These are phyloP conservation scores for Rhea americana DNA, from an alignment of 2,113 vertebrate genomes.

Conservation along the genomic window DNA sequence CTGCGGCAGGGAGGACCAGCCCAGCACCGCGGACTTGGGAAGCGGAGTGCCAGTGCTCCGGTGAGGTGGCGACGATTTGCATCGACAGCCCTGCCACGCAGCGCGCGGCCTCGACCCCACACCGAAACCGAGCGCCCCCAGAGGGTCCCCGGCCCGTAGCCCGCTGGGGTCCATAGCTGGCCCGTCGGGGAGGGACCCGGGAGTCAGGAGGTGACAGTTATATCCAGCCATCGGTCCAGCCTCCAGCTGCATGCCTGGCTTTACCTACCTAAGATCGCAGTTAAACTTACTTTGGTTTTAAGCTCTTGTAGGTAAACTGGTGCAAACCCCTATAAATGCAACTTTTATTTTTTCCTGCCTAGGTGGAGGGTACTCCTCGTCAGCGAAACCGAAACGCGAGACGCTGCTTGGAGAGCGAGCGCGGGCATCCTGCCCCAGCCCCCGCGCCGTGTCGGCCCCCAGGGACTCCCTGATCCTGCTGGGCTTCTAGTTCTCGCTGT, in stretches of 20 bases:
- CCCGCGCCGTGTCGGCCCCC: not conserved
- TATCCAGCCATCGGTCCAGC: not conserved
- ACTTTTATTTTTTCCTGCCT: not conserved
- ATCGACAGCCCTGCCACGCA: not conserved
- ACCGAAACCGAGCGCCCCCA: no score
- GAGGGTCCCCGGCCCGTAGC: no score
- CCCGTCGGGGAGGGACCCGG: no score
- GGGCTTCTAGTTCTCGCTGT: not conserved
- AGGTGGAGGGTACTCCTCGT: constrained; percentile 15
- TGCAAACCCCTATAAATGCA: not conserved
- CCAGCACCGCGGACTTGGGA: not conserved
- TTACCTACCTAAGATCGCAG: not conserved
- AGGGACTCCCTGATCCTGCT: not conserved
- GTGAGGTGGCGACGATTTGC: constrained; percentile 17
- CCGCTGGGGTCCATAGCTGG: no score
- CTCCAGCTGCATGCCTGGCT: fast-evolving
- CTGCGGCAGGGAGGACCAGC: not conserved
- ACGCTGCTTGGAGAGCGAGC: not conserved
- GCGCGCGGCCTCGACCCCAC: not conserved
- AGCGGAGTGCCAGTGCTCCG: constrained; percentile 5
- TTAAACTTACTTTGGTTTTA: not conserved
- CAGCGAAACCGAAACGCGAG: constrained; percentile 30
- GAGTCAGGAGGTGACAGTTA: not conserved
- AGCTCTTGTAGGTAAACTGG: not conserved
- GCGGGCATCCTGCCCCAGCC: not conserved